These are phyloP conservation scores for Pheosia gnoma DNA, from an alignment of 2,888 invertebrate species.

Conservation along the genomic window DNA sequence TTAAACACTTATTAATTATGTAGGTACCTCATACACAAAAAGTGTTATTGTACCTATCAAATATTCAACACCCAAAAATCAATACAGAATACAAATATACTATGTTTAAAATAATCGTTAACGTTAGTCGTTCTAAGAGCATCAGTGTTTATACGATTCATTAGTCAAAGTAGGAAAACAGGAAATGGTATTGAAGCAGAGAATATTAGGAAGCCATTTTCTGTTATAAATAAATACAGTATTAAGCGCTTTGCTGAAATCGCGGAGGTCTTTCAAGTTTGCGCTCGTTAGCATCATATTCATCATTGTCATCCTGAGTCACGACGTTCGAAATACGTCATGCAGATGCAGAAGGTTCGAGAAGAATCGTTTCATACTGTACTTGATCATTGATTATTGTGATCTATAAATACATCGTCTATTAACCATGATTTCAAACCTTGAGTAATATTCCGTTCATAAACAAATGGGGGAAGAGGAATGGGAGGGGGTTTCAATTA, in stretches of 20 bases:
- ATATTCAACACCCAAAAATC: background rate
- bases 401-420: no score
- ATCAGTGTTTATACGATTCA: conserved; percentile 1
- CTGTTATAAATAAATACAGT: conserved; percentile 21
- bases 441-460: no score
- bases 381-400: background rate
- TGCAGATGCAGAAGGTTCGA: conserved; percentile 36
- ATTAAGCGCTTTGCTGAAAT: conserved; percentile 25
- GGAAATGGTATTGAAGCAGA: conserved; percentile 24
- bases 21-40: conserved; percentile 2
- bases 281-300: conserved; percentile 52
- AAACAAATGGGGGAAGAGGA: no score
- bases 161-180: conserved; percentile 3
- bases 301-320: conserved; percentile 54
- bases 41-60: background rate
- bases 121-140: background rate
- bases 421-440: no score
- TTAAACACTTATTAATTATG: background rate
- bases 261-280: conserved; percentile 37
- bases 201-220: conserved; percentile 28
- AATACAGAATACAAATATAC: background rate
- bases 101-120: background rate
- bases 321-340: conserved; percentile 36
- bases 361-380: conserved; percentile 22
- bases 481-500: no score